Evolutionary conservation across 1,140 invertebrate genomes (phyloP), one percentile per base, ranked within the genome.

Genomic region (Galleria mellonella): DNA sequence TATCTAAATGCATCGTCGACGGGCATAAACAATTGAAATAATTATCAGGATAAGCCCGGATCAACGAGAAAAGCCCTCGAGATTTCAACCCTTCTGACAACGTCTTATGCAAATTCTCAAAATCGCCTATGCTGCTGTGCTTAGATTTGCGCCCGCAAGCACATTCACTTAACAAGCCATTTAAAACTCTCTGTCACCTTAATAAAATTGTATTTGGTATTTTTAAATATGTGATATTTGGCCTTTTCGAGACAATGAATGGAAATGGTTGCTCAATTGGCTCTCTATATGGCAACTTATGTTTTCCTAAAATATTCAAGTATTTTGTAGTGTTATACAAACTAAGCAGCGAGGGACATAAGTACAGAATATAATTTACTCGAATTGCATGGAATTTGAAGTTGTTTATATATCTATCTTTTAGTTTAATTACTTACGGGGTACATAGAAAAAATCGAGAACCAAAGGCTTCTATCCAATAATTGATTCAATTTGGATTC

Each of bases 21-120:
- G 77, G 72, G 74, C 76, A 82, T 81, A 83, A 84, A 81, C 81
- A 84, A 81, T 84, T 83, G 76, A 84, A 84, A 84, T 84, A 84
- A 84, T 84, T 84, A 84, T 81, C 78, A 73, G 76, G 74, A 81
- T 84, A 84, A 84, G 72, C 72, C 62, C 47, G 72, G 78, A 81
- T 81, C 73, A 76, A 45, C 53, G 58, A 23, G 17, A 57, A 71
- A 75, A 72, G 66, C 76, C 81, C 81, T 75, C 52, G 75, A 79
- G 77, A 73, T 76, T 72, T 72, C 61, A 78, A 84, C 76, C 81
- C 81, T 79, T 84, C 65, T 79, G 81, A 81, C 81, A 83, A 64
- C 72, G 66, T 81, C 81, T 84, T 84, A 84, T 84, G 81, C 70
- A 84, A 83, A 84, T 84, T 82, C 71, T 51, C 62, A 74, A 84